Conservation (phyloP, 2,113 vertebrate species). For the Ceuthmochares aereus region DNA sequence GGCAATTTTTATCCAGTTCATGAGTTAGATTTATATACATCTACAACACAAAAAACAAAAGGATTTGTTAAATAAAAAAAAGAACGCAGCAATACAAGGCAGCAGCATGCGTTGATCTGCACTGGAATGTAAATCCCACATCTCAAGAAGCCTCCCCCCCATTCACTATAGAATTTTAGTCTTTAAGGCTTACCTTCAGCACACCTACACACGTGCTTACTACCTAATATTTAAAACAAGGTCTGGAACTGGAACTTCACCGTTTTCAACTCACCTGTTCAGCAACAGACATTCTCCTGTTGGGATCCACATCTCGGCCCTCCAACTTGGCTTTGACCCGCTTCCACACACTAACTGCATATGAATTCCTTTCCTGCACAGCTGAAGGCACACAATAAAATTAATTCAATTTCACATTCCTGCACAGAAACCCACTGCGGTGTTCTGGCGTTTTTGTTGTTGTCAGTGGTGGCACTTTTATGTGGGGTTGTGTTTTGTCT, state of each 20-base stretch:
- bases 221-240: neutral
- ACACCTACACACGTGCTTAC: accelerated
- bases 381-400: conserved; percentile 75
- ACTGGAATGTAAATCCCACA: neutral
- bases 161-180: neutral
- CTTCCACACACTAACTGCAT: conserved; percentile 99
- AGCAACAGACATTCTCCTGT: conserved; percentile 96
- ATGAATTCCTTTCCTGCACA: conserved; percentile 98
- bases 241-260: neutral
- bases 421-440: neutral
- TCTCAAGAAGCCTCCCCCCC: neutral
- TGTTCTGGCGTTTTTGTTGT: neutral
- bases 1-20: neutral
- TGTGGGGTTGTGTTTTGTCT: no score
- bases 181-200: neutral
- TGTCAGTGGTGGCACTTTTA: neutral
- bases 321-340: conserved; percentile 98
- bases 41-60: neutral
- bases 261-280: conserved; percentile 87
- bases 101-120: neutral
- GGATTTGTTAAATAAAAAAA: neutral
- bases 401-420: neutral
- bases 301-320: conserved; percentile 95
- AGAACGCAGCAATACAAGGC: neutral
- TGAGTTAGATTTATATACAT: neutral